A percentile compares a stretch with the other conserved stretches of the same genome.
These are phyloP conservation scores for Netelia fuscicornis DNA, from an alignment of 2,888 invertebrate species.

Conservation along the genomic window DNA sequence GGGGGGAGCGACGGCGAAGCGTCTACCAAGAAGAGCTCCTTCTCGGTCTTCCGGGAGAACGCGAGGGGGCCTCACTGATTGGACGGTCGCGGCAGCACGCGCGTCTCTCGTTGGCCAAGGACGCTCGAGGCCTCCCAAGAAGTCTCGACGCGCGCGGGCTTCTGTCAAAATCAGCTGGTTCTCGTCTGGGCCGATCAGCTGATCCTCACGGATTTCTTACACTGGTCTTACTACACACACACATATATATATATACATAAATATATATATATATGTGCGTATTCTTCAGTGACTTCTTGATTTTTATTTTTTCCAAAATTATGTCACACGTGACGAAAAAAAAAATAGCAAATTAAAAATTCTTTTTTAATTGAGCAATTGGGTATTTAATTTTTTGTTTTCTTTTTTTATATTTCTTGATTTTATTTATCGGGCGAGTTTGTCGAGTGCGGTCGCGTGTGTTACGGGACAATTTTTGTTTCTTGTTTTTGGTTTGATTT, in stretches of 20 bases:
- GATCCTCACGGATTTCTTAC: constrained; percentile 61
- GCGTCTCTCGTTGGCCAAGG: constrained; percentile 63
- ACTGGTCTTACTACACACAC: not conserved
- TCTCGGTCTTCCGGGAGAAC: constrained; percentile 28
- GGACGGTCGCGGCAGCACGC: constrained; percentile 56
- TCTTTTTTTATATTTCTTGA: constrained; percentile 12
- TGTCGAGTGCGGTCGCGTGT: not conserved
- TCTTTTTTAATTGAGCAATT: constrained; percentile 24
- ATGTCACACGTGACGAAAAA: constrained; percentile 18
- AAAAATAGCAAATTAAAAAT: not conserved
- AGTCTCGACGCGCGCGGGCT: constrained; percentile 67
- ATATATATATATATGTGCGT: not conserved
- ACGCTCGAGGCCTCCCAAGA: constrained; percentile 69
- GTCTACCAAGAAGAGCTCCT: constrained; percentile 31
- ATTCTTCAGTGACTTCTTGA: not conserved
- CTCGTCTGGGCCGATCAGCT: constrained; percentile 75
- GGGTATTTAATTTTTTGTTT: constrained; percentile 29
- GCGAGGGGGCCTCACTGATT: constrained; percentile 55
- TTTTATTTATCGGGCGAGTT: not conserved
- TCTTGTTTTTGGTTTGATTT: not conserved
- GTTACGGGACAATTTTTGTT: not conserved
- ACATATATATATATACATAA: not conserved
- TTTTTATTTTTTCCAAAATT: constrained; percentile 53
- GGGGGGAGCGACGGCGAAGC: not conserved
- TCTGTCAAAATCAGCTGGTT: constrained; percentile 80